Evolutionary conservation across 2,113 vertebrate species (phyloP), one percentile per base, ranked within the genome.

Genomic region (Heterocephalus glaber): DNA sequence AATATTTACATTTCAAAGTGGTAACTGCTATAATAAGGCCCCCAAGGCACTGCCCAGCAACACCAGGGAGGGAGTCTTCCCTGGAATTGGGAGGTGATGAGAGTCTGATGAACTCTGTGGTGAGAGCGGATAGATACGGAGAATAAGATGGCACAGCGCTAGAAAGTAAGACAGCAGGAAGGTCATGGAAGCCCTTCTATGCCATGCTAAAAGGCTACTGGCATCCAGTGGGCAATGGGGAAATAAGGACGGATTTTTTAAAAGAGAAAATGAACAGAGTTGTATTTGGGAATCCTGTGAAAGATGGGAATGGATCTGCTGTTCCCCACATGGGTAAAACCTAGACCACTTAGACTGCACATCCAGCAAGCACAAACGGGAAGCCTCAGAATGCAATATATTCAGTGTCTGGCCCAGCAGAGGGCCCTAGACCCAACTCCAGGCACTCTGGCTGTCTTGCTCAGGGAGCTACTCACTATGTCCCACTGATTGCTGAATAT

Each of bases 1-100:
- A 89, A 82, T 86, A 86, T 72, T 92, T 82, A 94, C 61, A 87
- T 77, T 80, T 96, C 47, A 83, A 24, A 82, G 19, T 80, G 65
- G 33, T 44, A 68, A 88, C 33, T 65, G 33, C 56, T 92, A 6
- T 77, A 70, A 72, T 35, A 89, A 95, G 52, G 56, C 56, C n/a
- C 56, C 49, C 44, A 92, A 85, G 22, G 72, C 70, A 86, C 70
- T 81, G 84, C 72, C 86, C 33, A 89, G 63, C 70, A 88, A 80
- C 70, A 84, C 26, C 58, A 77, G 77, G 6, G 8, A 44, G 12
- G 61, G 12, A 61, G 35, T 79, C 13, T 49, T 47, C 52, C 20
- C 35, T 81, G 49, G 79, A 80, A 89, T 13, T 49, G 79, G 86
- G 82, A 49, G 41, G 76, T 83, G 82, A 70, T 49, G 54, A 90